These are phyloP conservation scores for Aricia agestis DNA, from an alignment of 1,140 invertebrate genomes.

Conservation along the genomic window DNA sequence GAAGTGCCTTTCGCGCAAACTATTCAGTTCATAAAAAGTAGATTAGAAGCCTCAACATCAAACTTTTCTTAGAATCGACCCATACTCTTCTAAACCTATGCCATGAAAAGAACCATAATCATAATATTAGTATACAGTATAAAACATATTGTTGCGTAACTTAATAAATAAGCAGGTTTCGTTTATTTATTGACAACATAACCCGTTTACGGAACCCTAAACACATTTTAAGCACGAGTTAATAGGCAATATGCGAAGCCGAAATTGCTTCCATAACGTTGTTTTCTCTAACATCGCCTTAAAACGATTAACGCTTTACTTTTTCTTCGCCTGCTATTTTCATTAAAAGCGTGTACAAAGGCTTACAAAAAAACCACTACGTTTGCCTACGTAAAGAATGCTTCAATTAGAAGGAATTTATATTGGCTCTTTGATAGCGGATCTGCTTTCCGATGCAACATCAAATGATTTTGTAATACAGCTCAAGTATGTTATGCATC, in stretches of 20 bases:
- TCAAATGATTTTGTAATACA: neutral
- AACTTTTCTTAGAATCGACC: too few relatives aligned
- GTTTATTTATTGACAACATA: neutral
- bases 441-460: neutral
- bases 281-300: constrained; percentile 10
- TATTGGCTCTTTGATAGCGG: constrained; percentile 7
- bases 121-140: too few relatives aligned
- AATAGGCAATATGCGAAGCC: constrained; percentile 2
- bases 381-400: constrained; percentile 13
- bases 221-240: constrained; percentile 1
- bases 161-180: neutral
- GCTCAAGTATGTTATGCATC: neutral
- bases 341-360: constrained; percentile 11
- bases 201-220: neutral
- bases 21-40: too few relatives aligned
- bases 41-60: too few relatives aligned
- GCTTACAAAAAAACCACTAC: neutral
- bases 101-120: too few relatives aligned
- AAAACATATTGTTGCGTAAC: neutral
- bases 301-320: constrained; percentile 6
- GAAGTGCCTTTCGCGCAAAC: too few relatives aligned
- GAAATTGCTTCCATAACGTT: constrained; percentile 12
- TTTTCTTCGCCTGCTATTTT: constrained; percentile 9
- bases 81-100: too few relatives aligned
- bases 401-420: constrained; percentile 9